Evolutionary conservation across 2,888 invertebrate species (phyloP).

Genomic region (Pachydiplax longipennis): DNA sequence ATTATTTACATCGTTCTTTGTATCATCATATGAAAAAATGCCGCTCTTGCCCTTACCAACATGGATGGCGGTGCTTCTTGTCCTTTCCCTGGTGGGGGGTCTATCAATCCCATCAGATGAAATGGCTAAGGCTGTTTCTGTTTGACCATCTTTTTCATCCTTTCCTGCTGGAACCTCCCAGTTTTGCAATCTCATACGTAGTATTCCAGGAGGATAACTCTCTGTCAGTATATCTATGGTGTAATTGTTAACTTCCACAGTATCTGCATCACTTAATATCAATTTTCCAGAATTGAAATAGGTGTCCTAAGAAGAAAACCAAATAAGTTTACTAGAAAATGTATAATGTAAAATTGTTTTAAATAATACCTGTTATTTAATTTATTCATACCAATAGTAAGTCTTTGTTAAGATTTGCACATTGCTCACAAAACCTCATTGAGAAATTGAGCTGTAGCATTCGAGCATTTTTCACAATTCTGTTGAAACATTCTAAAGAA

Average conservation of each 20-base stretch:
- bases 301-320: slow-evolving; percentile 56
- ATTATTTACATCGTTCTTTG: no score
- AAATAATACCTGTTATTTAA: no score
- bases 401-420: no score
- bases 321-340: neutral
- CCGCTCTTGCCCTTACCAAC: neutral
- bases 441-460: no score
- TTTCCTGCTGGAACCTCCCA: neutral
- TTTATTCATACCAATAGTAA: no score
- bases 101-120: neutral
- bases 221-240: slow-evolving; percentile 58
- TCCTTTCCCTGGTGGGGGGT: neutral
- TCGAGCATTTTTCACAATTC: no score
- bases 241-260: slow-evolving; percentile 59
- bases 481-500: no score
- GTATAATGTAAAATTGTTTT: no score
- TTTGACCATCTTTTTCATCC: neutral
- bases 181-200: neutral
- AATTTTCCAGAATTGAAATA: slow-evolving; percentile 57
- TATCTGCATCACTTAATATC: slow-evolving; percentile 61
- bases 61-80: neutral
- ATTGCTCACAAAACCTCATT: no score
- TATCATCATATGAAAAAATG: no score
- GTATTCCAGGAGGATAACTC: slow-evolving; percentile 54
- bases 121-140: neutral